These are phyloP conservation scores for Turdus rufiventris DNA, from an alignment of 2,113 vertebrate genomes.

Conservation along the genomic window DNA sequence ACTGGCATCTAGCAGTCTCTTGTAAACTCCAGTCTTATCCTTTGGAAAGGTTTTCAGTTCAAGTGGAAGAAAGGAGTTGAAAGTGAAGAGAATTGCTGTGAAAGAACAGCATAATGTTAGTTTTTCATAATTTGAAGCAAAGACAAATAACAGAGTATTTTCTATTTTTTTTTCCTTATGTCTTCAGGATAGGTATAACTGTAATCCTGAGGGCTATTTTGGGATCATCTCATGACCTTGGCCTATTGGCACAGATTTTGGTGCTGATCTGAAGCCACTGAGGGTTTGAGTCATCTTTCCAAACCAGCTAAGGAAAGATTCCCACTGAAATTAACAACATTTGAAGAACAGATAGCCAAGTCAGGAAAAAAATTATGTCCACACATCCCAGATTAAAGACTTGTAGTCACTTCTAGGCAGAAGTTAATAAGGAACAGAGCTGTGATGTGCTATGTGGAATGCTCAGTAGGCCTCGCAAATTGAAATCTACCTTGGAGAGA, in stretches of 20 bases:
- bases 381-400: neutral
- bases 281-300: neutral
- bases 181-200: neutral
- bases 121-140: neutral
- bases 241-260: neutral
- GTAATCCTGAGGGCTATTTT: neutral
- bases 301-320: neutral
- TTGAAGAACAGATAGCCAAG: neutral
- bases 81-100: neutral
- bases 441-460: accelerated
- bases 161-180: neutral
- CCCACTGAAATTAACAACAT: neutral
- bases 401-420: neutral
- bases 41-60: neutral
- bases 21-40: neutral
- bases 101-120: neutral
- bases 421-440: neutral
- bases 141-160: neutral
- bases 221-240: neutral
- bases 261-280: neutral
- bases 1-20: neutral
- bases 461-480: neutral
- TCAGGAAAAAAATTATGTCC: neutral
- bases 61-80: neutral
- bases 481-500: neutral